A percentile compares a stretch with the other conserved stretches of the same genome.
These are phyloP conservation scores for Pitta sordida DNA, from an alignment of 2,113 vertebrate genomes.

Conservation along the genomic window DNA sequence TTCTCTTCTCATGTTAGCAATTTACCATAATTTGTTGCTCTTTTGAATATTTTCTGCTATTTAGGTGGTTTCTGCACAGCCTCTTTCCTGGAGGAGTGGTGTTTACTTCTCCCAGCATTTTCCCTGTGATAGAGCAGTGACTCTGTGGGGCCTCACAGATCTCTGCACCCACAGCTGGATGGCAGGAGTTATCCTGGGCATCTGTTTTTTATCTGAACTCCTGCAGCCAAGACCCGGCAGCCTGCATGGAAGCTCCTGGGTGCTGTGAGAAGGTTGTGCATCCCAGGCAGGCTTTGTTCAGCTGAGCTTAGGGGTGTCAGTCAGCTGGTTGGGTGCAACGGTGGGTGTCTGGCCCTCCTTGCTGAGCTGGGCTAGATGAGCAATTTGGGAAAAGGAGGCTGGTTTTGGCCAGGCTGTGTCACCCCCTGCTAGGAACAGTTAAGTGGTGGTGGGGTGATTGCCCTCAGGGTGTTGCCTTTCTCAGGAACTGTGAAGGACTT, in stretches of 20 bases:
- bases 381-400: not conserved
- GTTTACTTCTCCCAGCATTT: not conserved
- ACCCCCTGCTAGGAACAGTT: not conserved
- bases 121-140: not conserved
- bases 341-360: not conserved
- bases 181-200: not conserved
- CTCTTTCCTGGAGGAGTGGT: not conserved
- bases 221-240: no score
- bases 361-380: not conserved
- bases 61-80: not conserved
- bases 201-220: fast-evolving
- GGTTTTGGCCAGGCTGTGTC: not conserved
- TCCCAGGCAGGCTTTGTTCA: not conserved
- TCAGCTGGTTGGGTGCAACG: not conserved
- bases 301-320: no score
- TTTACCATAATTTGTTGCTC: not conserved
- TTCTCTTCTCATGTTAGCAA: fast-evolving
- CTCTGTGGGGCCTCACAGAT: not conserved
- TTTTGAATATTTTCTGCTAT: fast-evolving
- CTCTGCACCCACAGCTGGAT: not conserved
- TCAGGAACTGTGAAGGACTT: not conserved
- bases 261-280: not conserved
- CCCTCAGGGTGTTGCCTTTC: not conserved
- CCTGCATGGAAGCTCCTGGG: fast-evolving
- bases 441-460: not conserved